Conservation (phyloP, 2,113 vertebrate species). For the Colinus virginianus region DNA sequence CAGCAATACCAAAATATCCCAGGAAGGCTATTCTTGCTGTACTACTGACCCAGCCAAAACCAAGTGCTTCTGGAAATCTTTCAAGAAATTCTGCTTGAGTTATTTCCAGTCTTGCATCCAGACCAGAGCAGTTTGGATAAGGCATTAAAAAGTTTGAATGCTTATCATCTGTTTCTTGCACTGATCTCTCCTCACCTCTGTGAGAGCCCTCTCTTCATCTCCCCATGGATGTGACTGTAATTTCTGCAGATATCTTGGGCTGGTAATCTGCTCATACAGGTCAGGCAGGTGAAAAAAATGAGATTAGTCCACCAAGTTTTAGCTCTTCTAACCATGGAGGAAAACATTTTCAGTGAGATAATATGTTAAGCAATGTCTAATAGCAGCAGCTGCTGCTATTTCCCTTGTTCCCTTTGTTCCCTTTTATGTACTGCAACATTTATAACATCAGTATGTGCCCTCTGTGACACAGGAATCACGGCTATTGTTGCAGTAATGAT, state of each 20-base stretch:
- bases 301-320: not conserved
- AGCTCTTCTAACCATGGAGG: not conserved
- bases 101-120: slow-evolving; percentile 49
- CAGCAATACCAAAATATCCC: slow-evolving; percentile 22
- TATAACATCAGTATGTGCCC: not conserved
- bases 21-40: slow-evolving; percentile 45
- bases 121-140: slow-evolving; percentile 32
- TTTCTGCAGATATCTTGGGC: not conserved
- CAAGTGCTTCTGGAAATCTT: slow-evolving; percentile 53
- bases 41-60: slow-evolving; percentile 44
- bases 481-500: not conserved
- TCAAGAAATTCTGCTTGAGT: slow-evolving; percentile 45
- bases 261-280: not conserved
- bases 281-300: not conserved
- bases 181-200: not conserved
- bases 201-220: not conserved
- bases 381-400: not conserved
- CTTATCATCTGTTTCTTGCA: slow-evolving; percentile 23
- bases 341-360: not conserved
- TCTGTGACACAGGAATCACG: not conserved
- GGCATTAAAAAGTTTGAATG: not conserved
- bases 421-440: not conserved
- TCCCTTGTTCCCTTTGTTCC: not conserved
- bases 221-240: not conserved
- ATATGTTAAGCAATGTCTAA: not conserved